Conservation (phyloP, 1,140 invertebrate species). For the Danaus melanippus region DNA sequence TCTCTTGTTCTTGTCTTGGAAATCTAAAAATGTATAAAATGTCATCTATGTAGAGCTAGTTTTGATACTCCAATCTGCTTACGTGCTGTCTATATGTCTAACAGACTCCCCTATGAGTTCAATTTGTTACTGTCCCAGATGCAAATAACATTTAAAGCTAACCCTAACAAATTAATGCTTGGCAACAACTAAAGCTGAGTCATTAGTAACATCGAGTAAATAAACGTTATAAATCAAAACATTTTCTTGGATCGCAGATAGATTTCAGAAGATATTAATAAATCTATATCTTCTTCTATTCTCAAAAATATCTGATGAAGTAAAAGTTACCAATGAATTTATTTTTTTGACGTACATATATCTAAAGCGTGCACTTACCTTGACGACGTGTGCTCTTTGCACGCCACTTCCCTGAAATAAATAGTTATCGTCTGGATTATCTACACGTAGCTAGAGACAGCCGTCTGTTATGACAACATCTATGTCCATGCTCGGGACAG, state of each 20-base stretch:
- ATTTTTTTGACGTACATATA: conserved; percentile 6
- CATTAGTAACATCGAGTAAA: conserved; percentile 17
- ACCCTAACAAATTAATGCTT: conserved; percentile 16
- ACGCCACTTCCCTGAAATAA: conserved; percentile 65
- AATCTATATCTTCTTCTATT: no score
- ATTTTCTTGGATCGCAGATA: no score
- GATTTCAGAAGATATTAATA: no score
- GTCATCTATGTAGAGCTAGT: no score
- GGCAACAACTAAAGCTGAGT: conserved; percentile 29
- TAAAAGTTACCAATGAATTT: no score
- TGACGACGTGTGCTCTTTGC: conserved; percentile 55
- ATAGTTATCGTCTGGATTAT: conserved; percentile 36
- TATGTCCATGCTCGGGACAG: conserved; percentile 63
- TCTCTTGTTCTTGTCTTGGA: no score
- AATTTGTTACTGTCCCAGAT: conserved; percentile 28
- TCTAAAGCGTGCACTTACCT: conserved; percentile 53
- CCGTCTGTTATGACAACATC: conserved; percentile 61
- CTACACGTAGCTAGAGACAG: conserved; percentile 32
- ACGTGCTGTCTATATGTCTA: conserved; percentile 9
- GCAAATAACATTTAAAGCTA: conserved; percentile 30
- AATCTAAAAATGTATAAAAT: no score
- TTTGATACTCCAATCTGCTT: conserved; percentile 7
- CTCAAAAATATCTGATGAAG: no score
- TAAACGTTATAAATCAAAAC: no score
- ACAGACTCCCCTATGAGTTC: conserved; percentile 3